Evolutionary conservation across 2,113 vertebrate species (phyloP).

Genomic region (Trinectes maculatus): DNA sequence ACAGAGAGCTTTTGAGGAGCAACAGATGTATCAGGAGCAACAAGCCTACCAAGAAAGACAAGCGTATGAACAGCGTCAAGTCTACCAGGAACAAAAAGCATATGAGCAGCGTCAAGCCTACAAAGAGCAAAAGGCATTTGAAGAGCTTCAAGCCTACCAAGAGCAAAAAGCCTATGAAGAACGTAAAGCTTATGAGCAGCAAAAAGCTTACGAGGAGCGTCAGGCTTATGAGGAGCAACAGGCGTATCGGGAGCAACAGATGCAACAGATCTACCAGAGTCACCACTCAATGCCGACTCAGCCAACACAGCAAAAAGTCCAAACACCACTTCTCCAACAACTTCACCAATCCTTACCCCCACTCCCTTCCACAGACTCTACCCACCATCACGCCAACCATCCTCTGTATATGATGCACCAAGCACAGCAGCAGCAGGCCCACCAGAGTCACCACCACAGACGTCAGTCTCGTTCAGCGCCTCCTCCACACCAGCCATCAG

Average conservation of each 20-base stretch:
- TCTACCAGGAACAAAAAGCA: constrained; percentile 62
- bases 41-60: constrained; percentile 61
- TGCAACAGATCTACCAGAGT: constrained; percentile 74
- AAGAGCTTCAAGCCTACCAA: constrained; percentile 50
- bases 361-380: constrained; percentile 72
- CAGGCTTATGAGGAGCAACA: constrained; percentile 63
- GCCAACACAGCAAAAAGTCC: constrained; percentile 70
- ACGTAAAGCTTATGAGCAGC: constrained; percentile 45
- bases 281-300: constrained; percentile 82
- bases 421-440: constrained; percentile 65
- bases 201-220: constrained; percentile 49
- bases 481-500: constrained; percentile 60
- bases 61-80: constrained; percentile 61
- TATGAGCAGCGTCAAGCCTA: constrained; percentile 63
- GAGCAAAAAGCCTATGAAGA: constrained; percentile 47
- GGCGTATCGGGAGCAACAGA: constrained; percentile 63
- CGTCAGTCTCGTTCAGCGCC: constrained; percentile 74
- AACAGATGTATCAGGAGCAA: constrained; percentile 63
- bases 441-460: constrained; percentile 60
- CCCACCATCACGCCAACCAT: constrained; percentile 62
- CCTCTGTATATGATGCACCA: constrained; percentile 74
- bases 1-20: constrained; percentile 70
- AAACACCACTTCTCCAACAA: constrained; percentile 73
- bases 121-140: constrained; percentile 54
- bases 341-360: constrained; percentile 80